Conservation (phyloP, 2,113 vertebrate genomes). For the Eulemur rufifrons region DNA sequence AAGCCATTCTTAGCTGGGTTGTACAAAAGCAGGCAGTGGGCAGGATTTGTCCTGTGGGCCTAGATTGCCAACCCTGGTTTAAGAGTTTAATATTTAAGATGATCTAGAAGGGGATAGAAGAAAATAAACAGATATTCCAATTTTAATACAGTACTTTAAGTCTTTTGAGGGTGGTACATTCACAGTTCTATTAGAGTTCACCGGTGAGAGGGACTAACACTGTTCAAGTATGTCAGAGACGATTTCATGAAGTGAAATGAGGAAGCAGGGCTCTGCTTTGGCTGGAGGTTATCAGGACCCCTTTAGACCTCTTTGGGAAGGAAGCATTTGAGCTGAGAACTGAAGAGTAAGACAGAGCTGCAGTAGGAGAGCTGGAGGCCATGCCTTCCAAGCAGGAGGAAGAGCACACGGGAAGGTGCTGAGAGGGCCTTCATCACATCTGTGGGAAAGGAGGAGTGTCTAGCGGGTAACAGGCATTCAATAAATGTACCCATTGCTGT, state of each 20-base stretch:
- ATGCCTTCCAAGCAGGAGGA: not conserved
- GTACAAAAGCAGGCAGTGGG: not conserved
- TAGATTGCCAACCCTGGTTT: not conserved
- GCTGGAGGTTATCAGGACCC: not conserved
- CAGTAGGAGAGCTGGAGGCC: not conserved
- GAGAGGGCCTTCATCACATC: no score
- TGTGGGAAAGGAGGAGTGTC: no score
- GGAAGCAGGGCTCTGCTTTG: not conserved
- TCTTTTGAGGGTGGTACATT: not conserved
- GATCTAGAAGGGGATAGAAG: not conserved
- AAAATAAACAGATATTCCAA: not conserved
- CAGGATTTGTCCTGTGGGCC: not conserved
- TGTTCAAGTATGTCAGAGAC: not conserved
- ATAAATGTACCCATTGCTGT: not conserved
- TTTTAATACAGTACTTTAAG: not conserved
- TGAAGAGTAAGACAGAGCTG: not conserved
- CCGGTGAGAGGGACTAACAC: not conserved
- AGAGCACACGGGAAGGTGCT: not conserved
- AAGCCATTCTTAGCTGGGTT: not conserved
- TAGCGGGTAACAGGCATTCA: not conserved
- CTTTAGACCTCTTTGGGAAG: not conserved
- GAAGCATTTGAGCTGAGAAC: not conserved
- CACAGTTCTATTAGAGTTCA: not conserved
- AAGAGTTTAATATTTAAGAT: not conserved
- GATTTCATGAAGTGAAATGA: not conserved